Conservation (phyloP, 1,140 invertebrate genomes). For the Lucilia sericata region DNA sequence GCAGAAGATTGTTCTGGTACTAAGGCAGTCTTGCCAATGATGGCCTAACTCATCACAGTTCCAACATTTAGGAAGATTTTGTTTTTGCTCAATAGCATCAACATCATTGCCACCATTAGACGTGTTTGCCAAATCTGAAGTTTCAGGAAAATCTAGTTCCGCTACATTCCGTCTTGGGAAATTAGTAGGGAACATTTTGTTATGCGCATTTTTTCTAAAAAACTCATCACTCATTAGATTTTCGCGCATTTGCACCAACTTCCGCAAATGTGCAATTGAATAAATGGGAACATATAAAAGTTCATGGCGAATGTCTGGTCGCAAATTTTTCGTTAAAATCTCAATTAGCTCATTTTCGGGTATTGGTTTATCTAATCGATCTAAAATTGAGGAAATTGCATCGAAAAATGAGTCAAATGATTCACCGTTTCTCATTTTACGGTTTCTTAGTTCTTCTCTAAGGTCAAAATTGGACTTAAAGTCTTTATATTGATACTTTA, state of each 20-base stretch:
- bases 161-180: conserved; percentile 15
- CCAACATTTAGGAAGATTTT: conserved; percentile 1
- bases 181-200: neutral
- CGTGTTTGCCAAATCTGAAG: neutral
- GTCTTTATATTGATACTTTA: no score
- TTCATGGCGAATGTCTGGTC: conserved; percentile 44
- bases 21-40: conserved; percentile 35
- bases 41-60: conserved; percentile 6
- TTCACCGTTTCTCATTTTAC: neutral
- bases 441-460: neutral
- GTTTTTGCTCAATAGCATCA: neutral
- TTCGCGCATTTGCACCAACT: conserved; percentile 38
- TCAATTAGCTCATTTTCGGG: conserved; percentile 33
- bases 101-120: neutral
- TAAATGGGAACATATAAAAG: conserved; percentile 41
- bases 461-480: neutral
- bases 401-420: conserved; percentile 22
- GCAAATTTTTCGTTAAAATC: conserved; percentile 32
- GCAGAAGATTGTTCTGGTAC: conserved; percentile 35
- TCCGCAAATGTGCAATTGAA: conserved; percentile 36
- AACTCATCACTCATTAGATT: conserved; percentile 30
- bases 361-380: conserved; percentile 9
- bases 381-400: neutral
- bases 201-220: neutral
- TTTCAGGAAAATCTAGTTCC: neutral